A percentile compares a stretch with the other conserved stretches of the same genome.
phyloP scores from a whole-genome alignment of 2,113 vertebrate genomes.

The Myrmecobius fasciatus region DNA sequence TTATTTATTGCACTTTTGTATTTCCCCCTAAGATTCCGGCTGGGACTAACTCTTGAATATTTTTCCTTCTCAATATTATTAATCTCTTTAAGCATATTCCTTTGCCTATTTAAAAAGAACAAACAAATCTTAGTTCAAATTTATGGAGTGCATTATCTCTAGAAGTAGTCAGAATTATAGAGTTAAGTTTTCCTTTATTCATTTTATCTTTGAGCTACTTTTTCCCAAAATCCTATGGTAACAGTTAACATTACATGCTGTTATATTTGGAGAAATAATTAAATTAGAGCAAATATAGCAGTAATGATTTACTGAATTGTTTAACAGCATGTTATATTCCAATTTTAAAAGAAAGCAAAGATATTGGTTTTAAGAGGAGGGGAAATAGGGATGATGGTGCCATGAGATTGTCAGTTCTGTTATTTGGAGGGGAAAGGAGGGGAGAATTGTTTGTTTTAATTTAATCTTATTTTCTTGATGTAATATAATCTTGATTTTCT shows the following conservation, averaged over 20 bases:
- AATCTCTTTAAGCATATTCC: not conserved
- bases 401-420: not conserved
- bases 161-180: not conserved
- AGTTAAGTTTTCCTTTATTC: not conserved
- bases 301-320: too few relatives aligned
- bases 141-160: not conserved
- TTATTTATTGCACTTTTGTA: not conserved
- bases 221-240: not conserved
- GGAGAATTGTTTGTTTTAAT: not conserved
- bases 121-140: not conserved
- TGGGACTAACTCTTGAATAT: not conserved
- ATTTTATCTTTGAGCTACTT: not conserved
- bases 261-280: not conserved
- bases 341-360: not conserved
- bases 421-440: not conserved
- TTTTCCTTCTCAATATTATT: not conserved
- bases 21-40: not conserved
- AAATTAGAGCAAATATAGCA: not conserved
- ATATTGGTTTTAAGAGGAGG: not conserved
- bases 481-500: too few relatives aligned
- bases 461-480: not conserved
- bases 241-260: not conserved
- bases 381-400: not conserved
- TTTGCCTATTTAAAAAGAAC: not conserved
- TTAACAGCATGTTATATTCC: not conserved